These are phyloP conservation scores for Sarcophaga subvicina DNA, from an alignment of 2,888 invertebrate species.

Conservation along the genomic window DNA sequence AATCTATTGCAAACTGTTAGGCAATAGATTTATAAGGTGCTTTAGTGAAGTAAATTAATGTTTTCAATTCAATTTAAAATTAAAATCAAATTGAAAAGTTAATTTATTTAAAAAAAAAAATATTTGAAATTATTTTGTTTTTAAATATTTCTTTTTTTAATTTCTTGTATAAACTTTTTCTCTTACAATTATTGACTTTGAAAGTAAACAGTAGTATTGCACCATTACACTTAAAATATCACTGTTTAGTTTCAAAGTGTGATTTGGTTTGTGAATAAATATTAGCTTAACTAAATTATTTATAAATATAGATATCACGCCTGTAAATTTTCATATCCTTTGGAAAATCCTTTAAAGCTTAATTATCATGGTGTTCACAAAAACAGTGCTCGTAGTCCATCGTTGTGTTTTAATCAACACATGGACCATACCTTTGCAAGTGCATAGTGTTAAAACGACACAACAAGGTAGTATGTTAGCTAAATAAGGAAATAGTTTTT, in stretches of 20 bases:
- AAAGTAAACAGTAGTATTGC: constrained; percentile 39
- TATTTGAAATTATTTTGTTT: neutral
- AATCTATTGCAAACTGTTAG: constrained; percentile 20
- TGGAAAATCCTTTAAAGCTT: no score
- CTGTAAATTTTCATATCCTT: neutral
- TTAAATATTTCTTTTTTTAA: constrained; percentile 10
- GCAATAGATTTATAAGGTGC: constrained; percentile 48
- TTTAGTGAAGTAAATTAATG: constrained; percentile 28
- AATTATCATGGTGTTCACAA: no score
- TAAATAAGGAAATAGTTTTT: no score
- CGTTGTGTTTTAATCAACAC: no score
- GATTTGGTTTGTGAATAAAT: neutral
- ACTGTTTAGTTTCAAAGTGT: constrained; percentile 36
- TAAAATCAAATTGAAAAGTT: constrained; percentile 20
- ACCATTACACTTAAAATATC: neutral
- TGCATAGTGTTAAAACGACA: no score
- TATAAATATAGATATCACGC: constrained; percentile 52
- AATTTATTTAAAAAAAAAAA: constrained; percentile 17
- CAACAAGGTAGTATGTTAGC: no score
- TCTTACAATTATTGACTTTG: constrained; percentile 10
- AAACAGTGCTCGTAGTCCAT: no score
- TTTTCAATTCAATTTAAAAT: constrained; percentile 19
- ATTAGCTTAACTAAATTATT: constrained; percentile 38
- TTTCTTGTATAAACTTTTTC: neutral
- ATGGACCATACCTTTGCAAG: no score